Evolutionary conservation across 2,888 invertebrate genomes (phyloP).

Genomic region (Oeneis ivallda): DNA sequence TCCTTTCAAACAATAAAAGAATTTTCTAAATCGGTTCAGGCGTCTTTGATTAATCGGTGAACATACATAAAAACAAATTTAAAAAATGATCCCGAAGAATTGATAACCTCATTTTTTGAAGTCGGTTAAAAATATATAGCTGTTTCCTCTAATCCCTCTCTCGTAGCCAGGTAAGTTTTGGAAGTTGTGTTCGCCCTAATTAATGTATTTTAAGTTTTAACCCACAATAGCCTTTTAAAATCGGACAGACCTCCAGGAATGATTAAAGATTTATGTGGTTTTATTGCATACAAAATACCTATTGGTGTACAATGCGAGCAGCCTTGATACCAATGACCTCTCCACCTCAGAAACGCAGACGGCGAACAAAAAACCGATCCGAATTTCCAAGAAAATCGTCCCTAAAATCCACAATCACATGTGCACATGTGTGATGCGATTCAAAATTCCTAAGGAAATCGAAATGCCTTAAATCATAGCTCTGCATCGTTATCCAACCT

Average conservation of each 20-base stretch:
- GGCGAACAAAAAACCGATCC: conserved; percentile 39
- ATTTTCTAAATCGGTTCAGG: no score
- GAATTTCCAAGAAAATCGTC: conserved; percentile 42
- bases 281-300: conserved; percentile 20
- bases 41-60: no score
- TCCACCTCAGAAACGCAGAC: conserved; percentile 37
- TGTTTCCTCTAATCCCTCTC: no score
- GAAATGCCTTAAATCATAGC: conserved; percentile 76
- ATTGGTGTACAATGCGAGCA: conserved; percentile 30
- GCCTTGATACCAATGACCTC: conserved; percentile 38
- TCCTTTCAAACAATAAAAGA: no score
- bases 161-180: no score
- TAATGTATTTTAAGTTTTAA: neutral
- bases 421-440: conserved; percentile 44
- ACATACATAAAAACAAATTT: no score
- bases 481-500: conserved; percentile 34
- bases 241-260: conserved; percentile 3
- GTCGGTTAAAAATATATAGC: no score
- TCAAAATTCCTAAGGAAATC: conserved; percentile 77
- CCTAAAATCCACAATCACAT: conserved; percentile 49
- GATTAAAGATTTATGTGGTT: neutral
- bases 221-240: neutral
- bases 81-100: no score
- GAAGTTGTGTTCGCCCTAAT: neutral
- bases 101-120: no score